Base-by-base conservation (phyloP, 2,888 invertebrate genomes). In the Terebella lapidaria region DNA sequence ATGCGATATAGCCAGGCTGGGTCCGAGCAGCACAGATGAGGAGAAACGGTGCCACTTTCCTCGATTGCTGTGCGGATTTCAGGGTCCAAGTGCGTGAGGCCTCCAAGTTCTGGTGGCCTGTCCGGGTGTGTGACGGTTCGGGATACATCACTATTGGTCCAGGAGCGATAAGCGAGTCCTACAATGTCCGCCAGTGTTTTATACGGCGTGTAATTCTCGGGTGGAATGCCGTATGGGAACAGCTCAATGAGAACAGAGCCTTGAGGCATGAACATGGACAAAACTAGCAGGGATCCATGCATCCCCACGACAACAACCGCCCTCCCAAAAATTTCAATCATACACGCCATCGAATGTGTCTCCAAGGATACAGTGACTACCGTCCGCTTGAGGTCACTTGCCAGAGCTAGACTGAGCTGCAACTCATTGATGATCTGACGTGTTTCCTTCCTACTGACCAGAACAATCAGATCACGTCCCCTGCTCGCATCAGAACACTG, bases 221-320 rank as follows among this genome's bases (percentile, higher is more conserved):
- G 79, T 59, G 75, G 74, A 26, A 84, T 76, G 0, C 79, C 83
- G 71, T 78, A 84, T 0, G 84, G 84, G 70, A 83, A 84, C n/a
- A 84, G 61, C 71, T 84, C 84, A 18, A 84, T 65, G 1, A 84
- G 64, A 51, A 75, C 62, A 29, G 80, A 72, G 25, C 75, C 73
- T 15, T 76, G 72, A 47, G 72, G 73, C 20, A 83, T 63, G 69
- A 84, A 83, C 58, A 83, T 64, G 15, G 80, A 70, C 1, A 83
- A 67, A 54, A 78, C 72, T 64, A 84, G 70, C 28, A 79, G 74
- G 3, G 84, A 81, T 5, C 84, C 84, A 71, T 82, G 82, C 78
- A 82, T 79, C 1, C 81, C 81, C 18, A 83, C 71, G 1, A 81
- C 63, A 15, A 81, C 70, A 26, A 56, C 64, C 2, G 77, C 68